These are phyloP conservation scores for Helicoverpa assulta DNA, from an alignment of 2,888 invertebrate species.

Conservation along the genomic window DNA sequence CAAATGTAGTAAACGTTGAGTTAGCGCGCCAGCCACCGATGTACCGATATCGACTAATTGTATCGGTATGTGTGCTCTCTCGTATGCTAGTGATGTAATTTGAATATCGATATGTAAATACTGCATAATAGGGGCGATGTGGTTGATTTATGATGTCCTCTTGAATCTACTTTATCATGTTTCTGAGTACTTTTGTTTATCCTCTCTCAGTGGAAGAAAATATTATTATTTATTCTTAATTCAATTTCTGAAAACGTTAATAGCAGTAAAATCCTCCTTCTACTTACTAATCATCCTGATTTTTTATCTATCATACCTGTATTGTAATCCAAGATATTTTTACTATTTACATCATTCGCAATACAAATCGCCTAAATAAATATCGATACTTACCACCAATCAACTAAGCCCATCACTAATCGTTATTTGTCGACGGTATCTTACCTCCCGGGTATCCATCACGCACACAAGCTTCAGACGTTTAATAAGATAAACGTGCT, in stretches of 20 bases:
- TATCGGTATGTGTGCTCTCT: slow-evolving; percentile 77
- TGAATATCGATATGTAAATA: slow-evolving; percentile 11
- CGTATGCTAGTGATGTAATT: slow-evolving; percentile 70
- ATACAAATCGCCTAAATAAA: background rate
- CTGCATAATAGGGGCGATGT: background rate
- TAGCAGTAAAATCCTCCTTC: too few species aligned
- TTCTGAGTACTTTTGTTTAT: too few species aligned
- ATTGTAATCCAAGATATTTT: too few species aligned
- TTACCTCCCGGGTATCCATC: slow-evolving; percentile 82
- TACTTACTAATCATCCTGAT: too few species aligned
- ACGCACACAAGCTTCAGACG: slow-evolving; percentile 68
- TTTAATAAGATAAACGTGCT: slow-evolving; percentile 83
- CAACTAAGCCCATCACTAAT: slow-evolving; percentile 68
- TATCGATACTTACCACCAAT: slow-evolving; percentile 56
- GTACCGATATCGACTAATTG: slow-evolving; percentile 84
- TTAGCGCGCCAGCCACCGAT: slow-evolving; percentile 77
- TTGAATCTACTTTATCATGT: too few species aligned
- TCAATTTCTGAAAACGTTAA: too few species aligned
- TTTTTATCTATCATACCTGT: too few species aligned
- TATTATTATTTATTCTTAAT: too few species aligned
- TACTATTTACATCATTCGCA: too few species aligned
- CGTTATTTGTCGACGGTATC: slow-evolving; percentile 84
- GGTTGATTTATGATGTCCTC: background rate
- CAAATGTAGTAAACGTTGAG: slow-evolving; percentile 84
- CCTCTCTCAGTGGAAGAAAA: too few species aligned